Evolutionary conservation across 2,888 invertebrate genomes (phyloP).

Genomic region (Micropterix aruncella): DNA sequence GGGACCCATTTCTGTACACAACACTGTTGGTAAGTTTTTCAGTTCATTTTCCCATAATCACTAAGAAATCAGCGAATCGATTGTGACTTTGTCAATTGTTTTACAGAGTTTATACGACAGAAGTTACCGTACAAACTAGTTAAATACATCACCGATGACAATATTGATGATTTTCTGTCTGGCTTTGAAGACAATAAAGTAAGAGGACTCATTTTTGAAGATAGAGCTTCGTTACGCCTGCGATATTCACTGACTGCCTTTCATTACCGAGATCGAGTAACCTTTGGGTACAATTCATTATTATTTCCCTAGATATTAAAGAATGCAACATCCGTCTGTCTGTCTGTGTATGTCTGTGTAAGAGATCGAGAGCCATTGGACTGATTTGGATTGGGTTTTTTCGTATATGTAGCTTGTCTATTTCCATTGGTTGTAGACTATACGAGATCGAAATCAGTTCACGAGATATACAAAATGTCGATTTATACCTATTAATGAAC

Average conservation of each 20-base stretch:
- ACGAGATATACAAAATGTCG: too few species aligned
- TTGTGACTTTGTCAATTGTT: background rate
- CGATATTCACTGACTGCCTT: slow-evolving; percentile 82
- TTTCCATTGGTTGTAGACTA: too few species aligned
- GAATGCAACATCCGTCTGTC: too few species aligned
- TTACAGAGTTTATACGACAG: slow-evolving; percentile 69
- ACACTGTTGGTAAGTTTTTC: slow-evolving; percentile 55
- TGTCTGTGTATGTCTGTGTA: too few species aligned
- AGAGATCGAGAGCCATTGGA: too few species aligned
- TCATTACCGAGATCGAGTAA: slow-evolving; percentile 71
- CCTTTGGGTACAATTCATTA: slow-evolving; percentile 81
- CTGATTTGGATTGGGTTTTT: background rate
- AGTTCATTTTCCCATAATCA: slow-evolving; percentile 1
- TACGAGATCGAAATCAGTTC: too few species aligned
- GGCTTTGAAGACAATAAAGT: slow-evolving; percentile 91
- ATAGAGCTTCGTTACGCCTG: slow-evolving; percentile 58
- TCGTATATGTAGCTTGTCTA: too few species aligned
- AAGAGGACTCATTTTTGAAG: slow-evolving; percentile 78
- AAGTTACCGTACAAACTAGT: slow-evolving; percentile 77
- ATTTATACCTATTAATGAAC: too few species aligned
- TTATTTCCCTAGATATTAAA: too few species aligned
- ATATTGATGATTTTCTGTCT: slow-evolving; percentile 62
- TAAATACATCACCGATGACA: slow-evolving; percentile 51
- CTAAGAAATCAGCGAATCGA: too few species aligned
- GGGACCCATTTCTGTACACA: slow-evolving; percentile 61